Conservation (phyloP, 2,888 invertebrate species). For the Nephrotoma flavescens region DNA sequence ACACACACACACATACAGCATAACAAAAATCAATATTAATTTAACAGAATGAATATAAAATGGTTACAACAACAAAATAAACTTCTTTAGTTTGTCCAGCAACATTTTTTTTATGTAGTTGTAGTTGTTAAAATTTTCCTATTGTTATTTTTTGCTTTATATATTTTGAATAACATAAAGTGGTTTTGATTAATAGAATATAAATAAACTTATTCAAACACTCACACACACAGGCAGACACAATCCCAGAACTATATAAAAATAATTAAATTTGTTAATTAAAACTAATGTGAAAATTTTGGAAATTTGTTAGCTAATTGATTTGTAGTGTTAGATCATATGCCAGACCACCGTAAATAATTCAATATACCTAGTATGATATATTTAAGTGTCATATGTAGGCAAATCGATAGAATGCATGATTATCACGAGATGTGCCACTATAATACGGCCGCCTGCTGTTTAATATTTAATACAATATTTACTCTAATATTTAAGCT, state of each 20-base stretch:
- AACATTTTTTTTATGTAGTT: background rate
- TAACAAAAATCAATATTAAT: background rate
- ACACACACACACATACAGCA: background rate
- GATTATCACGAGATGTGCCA: background rate
- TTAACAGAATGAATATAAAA: background rate
- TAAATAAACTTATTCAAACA: background rate
- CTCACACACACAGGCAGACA: background rate
- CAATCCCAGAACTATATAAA: background rate
- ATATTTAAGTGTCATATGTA: background rate
- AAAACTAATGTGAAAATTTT: background rate
- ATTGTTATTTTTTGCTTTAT: background rate
- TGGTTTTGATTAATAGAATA: background rate
- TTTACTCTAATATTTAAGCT: background rate
- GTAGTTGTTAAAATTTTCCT: background rate
- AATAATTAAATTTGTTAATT: background rate
- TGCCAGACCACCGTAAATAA: background rate
- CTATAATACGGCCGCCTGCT: background rate
- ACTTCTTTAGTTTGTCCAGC: background rate
- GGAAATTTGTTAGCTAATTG: background rate
- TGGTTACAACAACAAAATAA: background rate
- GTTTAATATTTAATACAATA: background rate
- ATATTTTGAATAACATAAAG: background rate
- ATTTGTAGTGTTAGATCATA: background rate
- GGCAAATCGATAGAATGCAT: background rate
- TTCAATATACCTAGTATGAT: background rate